Conservation (phyloP, 2,113 vertebrate genomes). For the Python bivittatus region DNA sequence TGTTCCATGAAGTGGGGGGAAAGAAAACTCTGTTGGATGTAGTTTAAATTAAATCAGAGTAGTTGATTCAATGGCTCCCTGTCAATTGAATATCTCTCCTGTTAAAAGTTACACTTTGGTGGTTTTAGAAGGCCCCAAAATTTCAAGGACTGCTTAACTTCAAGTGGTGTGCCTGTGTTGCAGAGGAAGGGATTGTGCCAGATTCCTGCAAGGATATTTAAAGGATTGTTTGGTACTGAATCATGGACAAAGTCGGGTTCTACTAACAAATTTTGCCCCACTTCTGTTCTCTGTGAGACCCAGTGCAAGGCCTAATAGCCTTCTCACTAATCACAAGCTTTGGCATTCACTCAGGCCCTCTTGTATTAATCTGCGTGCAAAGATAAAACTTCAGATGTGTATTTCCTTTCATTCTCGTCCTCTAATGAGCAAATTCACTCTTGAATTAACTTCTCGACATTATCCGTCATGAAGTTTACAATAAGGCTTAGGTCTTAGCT, state of each 20-base stretch:
- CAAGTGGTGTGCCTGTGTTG: too few species aligned
- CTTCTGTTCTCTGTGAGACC: neutral
- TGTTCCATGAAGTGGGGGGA: neutral
- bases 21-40: too few species aligned
- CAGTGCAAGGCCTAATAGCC: neutral
- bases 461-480: slow-evolving; percentile 53
- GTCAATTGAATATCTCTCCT: too few species aligned
- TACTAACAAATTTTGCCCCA: neutral
- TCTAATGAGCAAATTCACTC: slow-evolving; percentile 32
- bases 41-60: too few species aligned
- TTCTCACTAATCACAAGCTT: neutral
- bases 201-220: neutral
- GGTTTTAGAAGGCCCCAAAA: too few species aligned
- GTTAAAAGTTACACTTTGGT: too few species aligned
- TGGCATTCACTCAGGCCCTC: slow-evolving; percentile 21
- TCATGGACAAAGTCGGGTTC: neutral
- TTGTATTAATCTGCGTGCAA: slow-evolving; percentile 16
- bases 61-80: too few species aligned
- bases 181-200: neutral
- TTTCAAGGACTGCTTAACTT: too few species aligned
- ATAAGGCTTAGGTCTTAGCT: slow-evolving; percentile 61
- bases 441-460: slow-evolving; percentile 45
- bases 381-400: slow-evolving; percentile 7
- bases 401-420: slow-evolving; percentile 34
- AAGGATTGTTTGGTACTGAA: neutral